Conservation (phyloP, 2,797 vertebrate species). For the Syncerus caffer region DNA sequence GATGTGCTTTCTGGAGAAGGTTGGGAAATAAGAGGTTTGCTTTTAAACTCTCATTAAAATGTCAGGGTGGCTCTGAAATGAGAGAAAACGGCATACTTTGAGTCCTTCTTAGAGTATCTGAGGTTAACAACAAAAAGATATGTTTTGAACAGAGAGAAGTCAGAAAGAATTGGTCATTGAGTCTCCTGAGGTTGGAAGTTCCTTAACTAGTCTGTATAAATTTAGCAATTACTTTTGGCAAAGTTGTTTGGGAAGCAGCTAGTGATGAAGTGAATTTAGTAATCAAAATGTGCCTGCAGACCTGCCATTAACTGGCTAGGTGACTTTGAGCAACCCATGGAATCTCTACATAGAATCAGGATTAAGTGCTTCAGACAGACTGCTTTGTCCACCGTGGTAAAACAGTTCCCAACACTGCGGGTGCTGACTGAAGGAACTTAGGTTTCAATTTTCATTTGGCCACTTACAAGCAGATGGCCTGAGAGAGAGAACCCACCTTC, state of each 20-base stretch:
- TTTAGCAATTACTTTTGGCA: not conserved
- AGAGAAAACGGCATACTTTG: not conserved
- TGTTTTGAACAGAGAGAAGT: not conserved
- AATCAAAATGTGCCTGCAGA: not conserved
- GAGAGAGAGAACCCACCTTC: not conserved
- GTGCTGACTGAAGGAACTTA: not conserved
- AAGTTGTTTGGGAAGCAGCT: not conserved
- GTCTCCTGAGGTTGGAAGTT: not conserved
- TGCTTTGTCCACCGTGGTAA: not conserved
- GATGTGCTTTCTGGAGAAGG: not conserved
- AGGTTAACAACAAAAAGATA: not conserved
- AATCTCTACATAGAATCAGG: not conserved
- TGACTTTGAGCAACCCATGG: not conserved
- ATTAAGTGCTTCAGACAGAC: not conserved
- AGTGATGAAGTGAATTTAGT: not conserved
- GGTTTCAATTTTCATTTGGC: not conserved
- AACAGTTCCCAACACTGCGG: not conserved
- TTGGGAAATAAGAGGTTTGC: not conserved
- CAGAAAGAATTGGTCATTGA: not conserved
- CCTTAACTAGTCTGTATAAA: not conserved
- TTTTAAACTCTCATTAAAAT: conserved; percentile 1
- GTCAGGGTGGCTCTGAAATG: not conserved
- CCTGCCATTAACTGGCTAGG: not conserved
- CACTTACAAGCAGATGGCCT: not conserved
- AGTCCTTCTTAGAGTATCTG: not conserved